phyloP scores from a whole-genome alignment of 1,140 invertebrate genomes.

The Cydia strobilella region DNA sequence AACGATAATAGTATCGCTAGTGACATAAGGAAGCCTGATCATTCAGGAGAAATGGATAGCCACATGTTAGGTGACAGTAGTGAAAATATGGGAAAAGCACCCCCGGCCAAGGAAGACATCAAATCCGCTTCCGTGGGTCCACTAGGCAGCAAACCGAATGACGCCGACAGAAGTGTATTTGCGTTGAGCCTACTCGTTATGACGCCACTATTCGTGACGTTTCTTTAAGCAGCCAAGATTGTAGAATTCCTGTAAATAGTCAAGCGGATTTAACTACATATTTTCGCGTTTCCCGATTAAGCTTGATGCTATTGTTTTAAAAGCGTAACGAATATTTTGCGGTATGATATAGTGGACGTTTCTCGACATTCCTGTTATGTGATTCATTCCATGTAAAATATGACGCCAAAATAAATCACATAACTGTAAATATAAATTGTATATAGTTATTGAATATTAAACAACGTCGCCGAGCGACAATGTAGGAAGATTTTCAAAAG shows the following conservation, averaged over 20 bases:
- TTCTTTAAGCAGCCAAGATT: conserved; percentile 54
- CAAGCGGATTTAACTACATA: conserved; percentile 51
- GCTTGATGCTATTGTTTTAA: conserved; percentile 69
- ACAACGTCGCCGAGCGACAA: conserved; percentile 65
- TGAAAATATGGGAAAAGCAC: conserved; percentile 58
- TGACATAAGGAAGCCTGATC: conserved; percentile 49
- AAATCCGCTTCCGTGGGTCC: conserved; percentile 65
- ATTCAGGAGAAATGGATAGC: conserved; percentile 59
- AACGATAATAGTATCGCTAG: conserved; percentile 61
- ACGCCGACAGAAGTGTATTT: conserved; percentile 45
- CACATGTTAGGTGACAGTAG: conserved; percentile 66
- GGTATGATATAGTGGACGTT: conserved; percentile 63
- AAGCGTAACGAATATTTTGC: conserved; percentile 41
- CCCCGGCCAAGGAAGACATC: conserved; percentile 68
- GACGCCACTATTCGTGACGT: conserved; percentile 58
- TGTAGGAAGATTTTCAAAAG: conserved; percentile 45
- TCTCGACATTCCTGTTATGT: conserved; percentile 74
- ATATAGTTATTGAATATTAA: conserved; percentile 68
- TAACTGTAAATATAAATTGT: conserved; percentile 75
- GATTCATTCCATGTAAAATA: conserved; percentile 73
- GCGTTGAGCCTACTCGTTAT: conserved; percentile 45
- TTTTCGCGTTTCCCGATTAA: conserved; percentile 58
- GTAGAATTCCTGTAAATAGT: conserved; percentile 66
- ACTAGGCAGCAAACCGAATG: conserved; percentile 61
- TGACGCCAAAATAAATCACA: conserved; percentile 62